These are phyloP conservation scores for Spinus olivaceus DNA, from an alignment of 2,797 vertebrate genomes.

Conservation along the genomic window DNA sequence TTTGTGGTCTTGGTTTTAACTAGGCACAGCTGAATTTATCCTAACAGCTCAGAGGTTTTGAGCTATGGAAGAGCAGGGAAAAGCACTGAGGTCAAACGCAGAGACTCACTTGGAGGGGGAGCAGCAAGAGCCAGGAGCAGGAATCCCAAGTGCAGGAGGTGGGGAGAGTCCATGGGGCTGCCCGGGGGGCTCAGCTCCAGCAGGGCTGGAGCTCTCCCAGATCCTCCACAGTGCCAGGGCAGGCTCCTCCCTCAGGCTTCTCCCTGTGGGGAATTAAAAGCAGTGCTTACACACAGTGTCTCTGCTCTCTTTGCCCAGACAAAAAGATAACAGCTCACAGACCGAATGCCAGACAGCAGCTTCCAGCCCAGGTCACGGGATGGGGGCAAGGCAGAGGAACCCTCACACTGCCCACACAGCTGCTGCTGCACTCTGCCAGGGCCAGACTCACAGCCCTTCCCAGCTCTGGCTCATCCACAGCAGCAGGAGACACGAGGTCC, in stretches of 20 bases:
- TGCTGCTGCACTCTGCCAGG: background rate
- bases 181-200: background rate
- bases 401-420: background rate
- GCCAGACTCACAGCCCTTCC: background rate
- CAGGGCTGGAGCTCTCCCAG: background rate
- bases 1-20: background rate
- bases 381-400: background rate
- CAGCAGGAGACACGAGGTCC: background rate
- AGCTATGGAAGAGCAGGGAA: background rate
- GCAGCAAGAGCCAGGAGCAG: background rate
- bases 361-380: background rate
- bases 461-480: background rate
- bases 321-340: background rate
- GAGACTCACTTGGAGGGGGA: background rate
- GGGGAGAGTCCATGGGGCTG: background rate
- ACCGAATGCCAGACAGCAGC: background rate
- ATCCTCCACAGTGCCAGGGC: background rate
- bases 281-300: background rate
- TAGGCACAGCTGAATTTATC: background rate
- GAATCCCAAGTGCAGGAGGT: rapidly evolving
- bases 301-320: background rate
- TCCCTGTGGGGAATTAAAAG: background rate
- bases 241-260: background rate
- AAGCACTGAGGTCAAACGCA: background rate
- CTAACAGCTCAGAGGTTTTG: background rate